Conservation (phyloP, 2,888 invertebrate genomes). For the Alsophila aescularia region DNA sequence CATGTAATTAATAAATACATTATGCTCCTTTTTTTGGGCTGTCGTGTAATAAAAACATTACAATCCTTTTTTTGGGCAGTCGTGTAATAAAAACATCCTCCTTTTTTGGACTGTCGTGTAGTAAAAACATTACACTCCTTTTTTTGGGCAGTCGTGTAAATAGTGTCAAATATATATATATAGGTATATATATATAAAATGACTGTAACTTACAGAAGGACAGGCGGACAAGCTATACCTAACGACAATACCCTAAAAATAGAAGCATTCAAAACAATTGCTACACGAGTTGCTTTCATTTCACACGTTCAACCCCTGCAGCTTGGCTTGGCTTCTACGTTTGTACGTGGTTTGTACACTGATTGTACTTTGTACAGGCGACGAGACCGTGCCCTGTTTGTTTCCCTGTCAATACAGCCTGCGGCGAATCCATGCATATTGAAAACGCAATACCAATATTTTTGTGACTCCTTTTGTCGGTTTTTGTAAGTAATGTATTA, state of each 20-base stretch:
- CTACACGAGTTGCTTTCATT: not conserved
- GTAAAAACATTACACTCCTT: too few relatives aligned
- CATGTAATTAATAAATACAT: too few relatives aligned
- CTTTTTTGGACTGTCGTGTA: too few relatives aligned
- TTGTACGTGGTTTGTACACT: not conserved
- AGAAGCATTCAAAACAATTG: not conserved
- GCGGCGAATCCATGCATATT: slow-evolving; percentile 25
- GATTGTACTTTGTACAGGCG: too few relatives aligned
- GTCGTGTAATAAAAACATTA: too few relatives aligned
- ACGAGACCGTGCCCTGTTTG: slow-evolving; percentile 4
- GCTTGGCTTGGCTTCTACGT: slow-evolving; percentile 1
- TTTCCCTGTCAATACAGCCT: slow-evolving; percentile 21
- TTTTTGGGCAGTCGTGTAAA: too few relatives aligned
- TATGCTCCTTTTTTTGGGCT: too few relatives aligned
- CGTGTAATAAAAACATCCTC: too few relatives aligned
- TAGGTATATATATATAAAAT: too few relatives aligned
- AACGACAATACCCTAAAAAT: not conserved
- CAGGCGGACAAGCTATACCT: not conserved
- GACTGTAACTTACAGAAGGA: too few relatives aligned
- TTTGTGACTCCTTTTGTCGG: slow-evolving; percentile 3
- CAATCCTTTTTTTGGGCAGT: too few relatives aligned
- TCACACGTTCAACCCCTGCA: not conserved
- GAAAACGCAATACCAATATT: slow-evolving; percentile 18
- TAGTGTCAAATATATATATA: too few relatives aligned
- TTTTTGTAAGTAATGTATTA: not conserved